Evolutionary conservation across 2,888 invertebrate species (phyloP), one percentile per base, ranked within the genome.

Genomic region (Yponomeuta cagnagella): DNA sequence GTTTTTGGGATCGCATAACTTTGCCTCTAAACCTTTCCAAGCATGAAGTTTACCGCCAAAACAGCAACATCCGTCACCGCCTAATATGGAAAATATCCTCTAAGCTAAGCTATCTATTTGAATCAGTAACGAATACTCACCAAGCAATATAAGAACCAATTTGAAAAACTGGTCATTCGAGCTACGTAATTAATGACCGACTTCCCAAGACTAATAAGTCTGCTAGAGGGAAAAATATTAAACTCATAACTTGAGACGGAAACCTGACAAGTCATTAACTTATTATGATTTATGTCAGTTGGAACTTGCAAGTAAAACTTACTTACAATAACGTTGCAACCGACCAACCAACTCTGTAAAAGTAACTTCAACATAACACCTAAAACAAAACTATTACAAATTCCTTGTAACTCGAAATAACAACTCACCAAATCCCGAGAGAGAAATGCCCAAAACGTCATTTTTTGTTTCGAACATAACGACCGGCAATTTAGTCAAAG

Each of bases 401-500:
- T 43, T 43, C 43, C 5, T 43, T 43, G 43, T 43, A 43, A 6
- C 9, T 43, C 43, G 43, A 43, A 43, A 43, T 58, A 58, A 58
- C 52, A 58, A 58, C 52, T 58, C 5, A 15, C 52, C 52, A 58
- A 58, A 58, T 12, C 12, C 15, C 52, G 52, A 15, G 52, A 58
- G 12, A 58, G 52, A 58, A 58, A 58, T 58, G 52, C 15, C 5
- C 52, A 58, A 58, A 58, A 58, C 52, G 52, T 58, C 12, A 58
- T 58, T 58, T 58, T 58, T 58, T 58, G 52, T 58, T 58, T 58
- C 52, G 52, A 70, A 70, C 70, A 70, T 70, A 70, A 70, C 70
- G 63, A 71, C 70, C 70, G 48, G 71, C 70, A 73, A 72, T 73
- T 83, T 80, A 72, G 80, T 78, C 78, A 82, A 80, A 79, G 78